These are phyloP conservation scores for Girardinus metallicus DNA, from an alignment of 2,797 vertebrate genomes.

Conservation along the genomic window DNA sequence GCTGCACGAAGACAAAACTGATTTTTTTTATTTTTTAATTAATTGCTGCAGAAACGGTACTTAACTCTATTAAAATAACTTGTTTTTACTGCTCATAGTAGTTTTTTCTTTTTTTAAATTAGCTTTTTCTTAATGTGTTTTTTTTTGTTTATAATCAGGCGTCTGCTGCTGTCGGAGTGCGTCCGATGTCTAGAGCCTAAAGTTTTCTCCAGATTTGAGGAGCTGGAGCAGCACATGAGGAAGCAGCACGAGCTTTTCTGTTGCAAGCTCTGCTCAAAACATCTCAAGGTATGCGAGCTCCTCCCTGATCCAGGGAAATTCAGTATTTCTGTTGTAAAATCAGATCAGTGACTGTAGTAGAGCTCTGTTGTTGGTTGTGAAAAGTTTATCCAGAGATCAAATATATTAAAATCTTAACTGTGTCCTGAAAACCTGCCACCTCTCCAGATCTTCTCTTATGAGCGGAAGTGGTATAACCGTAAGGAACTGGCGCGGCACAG, in stretches of 20 bases:
- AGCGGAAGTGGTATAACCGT: conserved; percentile 95
- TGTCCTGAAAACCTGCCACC: neutral
- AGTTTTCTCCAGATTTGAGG: conserved; percentile 89
- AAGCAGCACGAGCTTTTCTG: conserved; percentile 96
- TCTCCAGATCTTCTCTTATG: conserved; percentile 91
- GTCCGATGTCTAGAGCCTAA: conserved; percentile 86
- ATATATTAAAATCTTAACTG: neutral
- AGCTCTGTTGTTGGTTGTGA: neutral
- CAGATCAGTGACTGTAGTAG: neutral
- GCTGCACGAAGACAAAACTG: neutral
- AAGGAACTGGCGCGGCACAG: conserved; percentile 96
- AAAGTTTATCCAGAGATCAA: neutral
- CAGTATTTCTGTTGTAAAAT: neutral
- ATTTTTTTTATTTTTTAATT: neutral
- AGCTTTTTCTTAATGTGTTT: neutral
- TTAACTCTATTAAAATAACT: neutral
- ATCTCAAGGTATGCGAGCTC: conserved; percentile 86
- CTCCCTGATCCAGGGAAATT: neutral
- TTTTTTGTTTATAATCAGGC: conserved; percentile 74
- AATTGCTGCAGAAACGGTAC: neutral
- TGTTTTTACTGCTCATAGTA: neutral
- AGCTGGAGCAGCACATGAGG: conserved; percentile 97
- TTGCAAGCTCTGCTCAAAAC: conserved; percentile 94
- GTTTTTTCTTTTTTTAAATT: neutral
- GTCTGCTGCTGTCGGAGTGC: conserved; percentile 90